Percentiles rank a stretch among this genome's conserved stretches.
phyloP scores from a whole-genome alignment of 2,113 vertebrate genomes.

The Anoura caudifer region DNA sequence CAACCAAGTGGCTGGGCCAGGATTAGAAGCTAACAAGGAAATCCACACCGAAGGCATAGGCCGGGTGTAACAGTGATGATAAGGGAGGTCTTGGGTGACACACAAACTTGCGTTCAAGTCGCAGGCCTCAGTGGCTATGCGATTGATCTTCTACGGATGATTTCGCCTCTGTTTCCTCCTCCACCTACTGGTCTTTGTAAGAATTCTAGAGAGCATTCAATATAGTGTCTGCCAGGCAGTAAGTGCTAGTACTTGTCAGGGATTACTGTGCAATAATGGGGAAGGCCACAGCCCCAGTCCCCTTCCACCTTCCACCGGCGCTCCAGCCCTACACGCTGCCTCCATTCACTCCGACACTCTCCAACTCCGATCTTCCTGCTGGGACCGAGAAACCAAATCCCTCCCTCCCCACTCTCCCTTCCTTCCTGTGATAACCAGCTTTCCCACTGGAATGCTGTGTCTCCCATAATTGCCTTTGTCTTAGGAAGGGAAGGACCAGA shows the following conservation, averaged over 20 bases:
- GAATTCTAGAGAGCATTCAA: not conserved
- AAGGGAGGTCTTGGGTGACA: not conserved
- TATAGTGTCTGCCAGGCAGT: not conserved
- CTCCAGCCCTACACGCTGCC: not conserved
- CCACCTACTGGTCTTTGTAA: not conserved
- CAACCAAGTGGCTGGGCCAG: not conserved
- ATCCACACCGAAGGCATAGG: not conserved
- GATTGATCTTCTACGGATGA: not conserved
- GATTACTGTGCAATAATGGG: fast-evolving
- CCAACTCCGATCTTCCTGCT: not conserved
- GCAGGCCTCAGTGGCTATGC: not conserved
- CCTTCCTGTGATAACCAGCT: constrained; percentile 56
- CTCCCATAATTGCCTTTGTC: constrained; percentile 77
- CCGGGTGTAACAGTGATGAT: not conserved
- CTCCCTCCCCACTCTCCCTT: not conserved
- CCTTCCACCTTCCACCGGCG: not conserved
- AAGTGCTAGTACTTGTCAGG: not conserved
- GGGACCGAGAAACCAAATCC: constrained; percentile 16
- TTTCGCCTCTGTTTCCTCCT: not conserved
- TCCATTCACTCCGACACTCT: not conserved
- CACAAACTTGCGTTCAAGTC: not conserved
- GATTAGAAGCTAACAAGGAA: not conserved
- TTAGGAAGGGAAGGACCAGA: constrained; percentile 17
- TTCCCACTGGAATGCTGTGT: not conserved
- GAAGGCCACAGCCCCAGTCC: too few relatives aligned